Evolutionary conservation across 2,888 invertebrate species (phyloP).

Genomic region (Clusia tigrina): DNA sequence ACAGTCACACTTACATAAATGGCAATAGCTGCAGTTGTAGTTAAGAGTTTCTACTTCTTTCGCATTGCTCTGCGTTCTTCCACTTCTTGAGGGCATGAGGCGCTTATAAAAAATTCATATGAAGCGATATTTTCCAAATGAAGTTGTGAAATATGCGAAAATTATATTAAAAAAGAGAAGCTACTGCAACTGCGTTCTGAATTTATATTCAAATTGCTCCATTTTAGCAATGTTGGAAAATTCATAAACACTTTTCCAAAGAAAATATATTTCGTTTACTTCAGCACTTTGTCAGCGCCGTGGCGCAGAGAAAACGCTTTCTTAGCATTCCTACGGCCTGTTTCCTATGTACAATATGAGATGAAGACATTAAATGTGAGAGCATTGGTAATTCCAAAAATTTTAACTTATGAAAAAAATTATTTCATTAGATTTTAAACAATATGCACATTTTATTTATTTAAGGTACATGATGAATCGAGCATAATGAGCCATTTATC

Average conservation of each 20-base stretch:
- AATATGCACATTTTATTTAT: no score
- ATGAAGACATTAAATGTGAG: no score
- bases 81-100: not conserved
- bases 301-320: no score
- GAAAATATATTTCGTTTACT: not conserved
- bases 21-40: not conserved
- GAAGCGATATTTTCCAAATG: not conserved
- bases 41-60: not conserved
- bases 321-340: no score
- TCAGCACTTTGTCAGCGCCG: not conserved
- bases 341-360: no score
- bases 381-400: no score
- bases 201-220: conserved; percentile 1
- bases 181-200: not conserved
- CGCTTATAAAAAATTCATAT: not conserved
- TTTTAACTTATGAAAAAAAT: no score
- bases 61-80: no score
- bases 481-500: no score
- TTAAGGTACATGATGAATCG: no score
- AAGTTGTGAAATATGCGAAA: conserved; percentile 1
- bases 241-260: not conserved
- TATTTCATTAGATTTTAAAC: no score
- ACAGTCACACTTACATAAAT: not conserved
- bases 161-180: conserved; percentile 1
- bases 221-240: not conserved